Evolutionary conservation across 2,888 invertebrate species (phyloP).

Genomic region (Stenodera caucasica): DNA sequence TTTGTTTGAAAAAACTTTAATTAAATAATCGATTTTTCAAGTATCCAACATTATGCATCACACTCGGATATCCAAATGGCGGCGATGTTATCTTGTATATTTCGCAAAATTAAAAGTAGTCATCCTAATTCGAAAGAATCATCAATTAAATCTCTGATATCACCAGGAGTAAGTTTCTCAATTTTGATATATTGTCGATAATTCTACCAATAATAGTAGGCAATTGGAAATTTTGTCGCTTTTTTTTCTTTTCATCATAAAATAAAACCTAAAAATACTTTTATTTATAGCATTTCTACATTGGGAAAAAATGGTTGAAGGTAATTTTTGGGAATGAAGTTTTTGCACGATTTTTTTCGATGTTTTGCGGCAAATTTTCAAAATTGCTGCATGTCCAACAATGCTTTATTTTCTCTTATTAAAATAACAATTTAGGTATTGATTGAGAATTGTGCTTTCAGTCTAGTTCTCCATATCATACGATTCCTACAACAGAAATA

Average conservation of each 20-base stretch:
- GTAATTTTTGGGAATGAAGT: slow-evolving; percentile 51
- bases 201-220: neutral
- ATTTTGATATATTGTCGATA: neutral
- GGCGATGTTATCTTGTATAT: slow-evolving; percentile 89
- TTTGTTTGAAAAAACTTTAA: no score
- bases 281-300: slow-evolving; percentile 63
- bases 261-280: slow-evolving; percentile 5
- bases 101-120: slow-evolving; percentile 62
- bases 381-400: neutral
- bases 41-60: slow-evolving; percentile 79
- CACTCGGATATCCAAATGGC: slow-evolving; percentile 90
- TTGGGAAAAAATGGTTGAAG: slow-evolving; percentile 66
- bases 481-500: slow-evolving; percentile 77
- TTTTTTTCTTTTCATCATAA: slow-evolving; percentile 23
- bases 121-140: slow-evolving; percentile 34
- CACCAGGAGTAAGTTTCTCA: slow-evolving; percentile 42
- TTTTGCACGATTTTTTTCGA: neutral
- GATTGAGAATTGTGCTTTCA: slow-evolving; percentile 42
- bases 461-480: slow-evolving; percentile 88
- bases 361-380: slow-evolving; percentile 2
- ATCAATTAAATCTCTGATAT: slow-evolving; percentile 39
- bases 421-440: neutral
- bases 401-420: neutral
- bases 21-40: slow-evolving; percentile 55
- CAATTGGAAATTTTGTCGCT: slow-evolving; percentile 8